Base-by-base conservation (phyloP, 2,797 vertebrate genomes). In the Columba guinea region DNA sequence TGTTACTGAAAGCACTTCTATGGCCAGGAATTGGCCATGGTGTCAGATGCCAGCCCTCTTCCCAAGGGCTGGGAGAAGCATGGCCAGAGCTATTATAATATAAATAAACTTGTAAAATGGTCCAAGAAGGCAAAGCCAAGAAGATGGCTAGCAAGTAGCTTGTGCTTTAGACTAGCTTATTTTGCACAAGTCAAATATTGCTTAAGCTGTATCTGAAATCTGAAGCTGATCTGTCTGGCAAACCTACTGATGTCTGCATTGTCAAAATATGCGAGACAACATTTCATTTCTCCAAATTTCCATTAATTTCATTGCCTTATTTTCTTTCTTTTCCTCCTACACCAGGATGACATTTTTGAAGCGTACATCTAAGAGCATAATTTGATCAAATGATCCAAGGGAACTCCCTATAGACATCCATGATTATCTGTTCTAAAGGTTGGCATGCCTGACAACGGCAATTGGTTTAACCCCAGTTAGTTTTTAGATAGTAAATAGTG, bases 191-290 rank as follows among this genome's bases (percentile, higher is more conserved):
- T 93, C 87, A 68, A 59, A 53, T 18, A 75, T 18, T 67, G 64
- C 71, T 65, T 75, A 41, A 30, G 39, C 68, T 19, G 55, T 68
- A 73, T 53, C 65, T 95, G 58, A 91, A 89, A 92, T 85, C 74
- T 84, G 87, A 65, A 71, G 87, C 77, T 91, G 89, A 95, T 90
- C 87, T 94, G 97, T 97, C 95, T 97, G 96, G 95, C 93, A 96
- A 95, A 80, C 89, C 93, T 94, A 92, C 95, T 97, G 95, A 97
- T 97, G 96, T 94, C 97, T 93, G 81, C 65, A 2, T 94, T 97
- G 94, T 97, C 96, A 97, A 97, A 97, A 96, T 95, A 96, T 84
- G 80, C 84, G 95, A 93, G 95, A 96, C 96, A 96, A 96, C 94
- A 95, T 95, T 97, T 93, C 75, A 96, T 94, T 97, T 97, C 95